phyloP scores from a whole-genome alignment of 2,797 vertebrate species.

The Scolopax bukidnonensis region DNA sequence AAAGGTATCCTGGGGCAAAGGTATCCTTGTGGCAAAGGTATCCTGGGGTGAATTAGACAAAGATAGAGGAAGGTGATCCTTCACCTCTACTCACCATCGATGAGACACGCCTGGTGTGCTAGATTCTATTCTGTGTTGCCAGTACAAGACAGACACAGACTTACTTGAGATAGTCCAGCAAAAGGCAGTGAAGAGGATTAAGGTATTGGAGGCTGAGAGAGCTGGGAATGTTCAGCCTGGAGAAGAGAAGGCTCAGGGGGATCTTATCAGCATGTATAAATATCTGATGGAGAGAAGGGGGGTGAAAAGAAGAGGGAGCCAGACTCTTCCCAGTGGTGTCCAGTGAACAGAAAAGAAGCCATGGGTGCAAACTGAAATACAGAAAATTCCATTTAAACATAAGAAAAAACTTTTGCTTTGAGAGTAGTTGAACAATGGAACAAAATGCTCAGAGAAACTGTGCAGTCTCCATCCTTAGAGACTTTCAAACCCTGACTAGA shows the following conservation, averaged over 20 bases:
- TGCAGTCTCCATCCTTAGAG: neutral
- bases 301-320: neutral
- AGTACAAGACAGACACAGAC: neutral
- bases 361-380: neutral
- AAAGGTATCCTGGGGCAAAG: neutral
- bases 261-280: neutral
- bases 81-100: neutral
- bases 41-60: neutral
- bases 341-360: neutral
- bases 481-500: neutral
- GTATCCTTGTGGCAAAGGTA: neutral
- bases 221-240: neutral
- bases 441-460: neutral
- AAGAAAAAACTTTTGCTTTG: neutral
- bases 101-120: rapidly evolving
- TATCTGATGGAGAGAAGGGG: neutral
- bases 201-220: neutral
- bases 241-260: neutral
- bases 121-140: neutral
- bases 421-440: rapidly evolving
- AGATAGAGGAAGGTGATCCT: neutral
- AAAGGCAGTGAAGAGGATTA: neutral
- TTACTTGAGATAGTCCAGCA: neutral
- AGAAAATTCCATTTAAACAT: neutral
- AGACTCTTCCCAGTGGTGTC: neutral